These are phyloP conservation scores for Bombus huntii DNA, from an alignment of 1,140 invertebrate genomes.

Conservation along the genomic window DNA sequence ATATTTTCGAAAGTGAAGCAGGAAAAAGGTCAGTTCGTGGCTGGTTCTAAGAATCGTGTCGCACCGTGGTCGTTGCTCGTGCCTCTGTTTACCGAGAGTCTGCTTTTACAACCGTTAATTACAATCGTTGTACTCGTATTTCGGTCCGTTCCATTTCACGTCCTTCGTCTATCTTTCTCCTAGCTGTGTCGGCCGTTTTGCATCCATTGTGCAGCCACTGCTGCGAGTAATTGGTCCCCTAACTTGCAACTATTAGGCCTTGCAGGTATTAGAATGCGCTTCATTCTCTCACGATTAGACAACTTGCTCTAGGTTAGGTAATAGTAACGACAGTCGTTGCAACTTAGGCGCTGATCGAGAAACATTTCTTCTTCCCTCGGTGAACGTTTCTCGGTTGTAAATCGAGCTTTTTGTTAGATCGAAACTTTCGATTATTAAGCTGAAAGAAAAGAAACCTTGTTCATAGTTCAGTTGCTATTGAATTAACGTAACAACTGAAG, in stretches of 20 bases:
- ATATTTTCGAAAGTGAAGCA: constrained; percentile 45
- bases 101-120: constrained; percentile 62
- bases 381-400: background rate
- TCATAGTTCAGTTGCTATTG: no score
- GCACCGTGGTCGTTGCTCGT: constrained; percentile 19
- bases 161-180: background rate
- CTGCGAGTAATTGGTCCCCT: constrained; percentile 35
- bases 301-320: constrained; percentile 33
- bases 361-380: constrained; percentile 7
- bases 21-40: constrained; percentile 51
- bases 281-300: background rate
- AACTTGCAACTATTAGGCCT: constrained; percentile 16
- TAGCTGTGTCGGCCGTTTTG: constrained; percentile 1
- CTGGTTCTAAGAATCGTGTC: constrained; percentile 1
- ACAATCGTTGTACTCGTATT: constrained; percentile 34
- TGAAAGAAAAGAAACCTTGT: background rate
- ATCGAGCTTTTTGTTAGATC: background rate
- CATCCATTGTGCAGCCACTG: constrained; percentile 37
- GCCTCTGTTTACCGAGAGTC: constrained; percentile 21
- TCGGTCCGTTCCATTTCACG: constrained; percentile 26
- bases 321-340: background rate
- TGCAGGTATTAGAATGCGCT: constrained; percentile 40
- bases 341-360: background rate
- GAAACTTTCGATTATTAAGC: background rate
- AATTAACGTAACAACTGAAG: background rate